A percentile compares a stretch with the other conserved stretches of the same genome.
phyloP scores from a whole-genome alignment of 1,140 invertebrate genomes.

The Asobara japonica region DNA sequence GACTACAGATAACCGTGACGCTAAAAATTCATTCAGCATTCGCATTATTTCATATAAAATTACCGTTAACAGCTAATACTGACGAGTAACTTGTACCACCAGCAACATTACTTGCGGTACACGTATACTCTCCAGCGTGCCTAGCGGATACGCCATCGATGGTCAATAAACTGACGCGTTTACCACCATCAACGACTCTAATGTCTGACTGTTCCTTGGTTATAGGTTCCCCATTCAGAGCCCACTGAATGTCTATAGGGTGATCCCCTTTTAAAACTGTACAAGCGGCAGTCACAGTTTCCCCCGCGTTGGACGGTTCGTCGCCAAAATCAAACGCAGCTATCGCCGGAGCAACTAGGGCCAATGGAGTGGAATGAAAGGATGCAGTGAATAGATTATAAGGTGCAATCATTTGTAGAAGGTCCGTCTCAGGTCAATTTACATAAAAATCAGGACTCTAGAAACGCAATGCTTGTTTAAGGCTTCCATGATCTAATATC shows the following conservation, averaged over 20 bases:
- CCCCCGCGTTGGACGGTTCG: conserved; percentile 77
- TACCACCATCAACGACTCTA: conserved; percentile 65
- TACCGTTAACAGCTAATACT: conserved; percentile 75
- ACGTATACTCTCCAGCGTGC: conserved; percentile 75
- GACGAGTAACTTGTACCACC: conserved; percentile 71
- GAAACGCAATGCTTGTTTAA: no score
- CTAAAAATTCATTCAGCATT: neutral
- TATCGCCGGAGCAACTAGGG: conserved; percentile 77
- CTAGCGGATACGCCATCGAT: conserved; percentile 70
- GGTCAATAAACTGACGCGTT: conserved; percentile 68
- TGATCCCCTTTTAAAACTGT: conserved; percentile 79
- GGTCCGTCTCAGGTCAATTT: neutral
- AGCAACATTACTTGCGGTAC: conserved; percentile 71
- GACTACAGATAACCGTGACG: neutral
- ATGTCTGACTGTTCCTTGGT: conserved; percentile 61
- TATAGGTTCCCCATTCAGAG: conserved; percentile 72
- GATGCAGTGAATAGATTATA: neutral
- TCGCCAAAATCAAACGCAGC: conserved; percentile 74
- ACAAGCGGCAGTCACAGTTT: conserved; percentile 81
- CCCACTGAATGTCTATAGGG: conserved; percentile 78
- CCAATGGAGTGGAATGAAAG: neutral
- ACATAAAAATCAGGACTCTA: neutral
- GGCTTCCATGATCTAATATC: no score
- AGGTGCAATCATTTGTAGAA: no score
- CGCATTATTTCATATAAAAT: conserved; percentile 4